These are phyloP conservation scores for Coelopa pilipes DNA, from an alignment of 2,888 invertebrate genomes.

Conservation along the genomic window DNA sequence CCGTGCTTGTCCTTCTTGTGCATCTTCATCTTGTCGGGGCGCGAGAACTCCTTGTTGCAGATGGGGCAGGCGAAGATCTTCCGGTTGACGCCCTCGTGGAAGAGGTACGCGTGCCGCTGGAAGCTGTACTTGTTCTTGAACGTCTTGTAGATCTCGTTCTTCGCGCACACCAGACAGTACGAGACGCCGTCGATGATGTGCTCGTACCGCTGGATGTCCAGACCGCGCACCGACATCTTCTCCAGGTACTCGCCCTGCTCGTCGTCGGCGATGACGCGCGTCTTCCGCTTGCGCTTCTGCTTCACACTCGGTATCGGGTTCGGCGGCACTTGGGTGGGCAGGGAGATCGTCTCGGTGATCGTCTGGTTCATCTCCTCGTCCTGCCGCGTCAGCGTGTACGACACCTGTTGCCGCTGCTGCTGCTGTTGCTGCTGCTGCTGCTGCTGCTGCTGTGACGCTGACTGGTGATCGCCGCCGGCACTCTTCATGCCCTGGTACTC, in stretches of 20 bases:
- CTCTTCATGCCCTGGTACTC: conserved; percentile 57
- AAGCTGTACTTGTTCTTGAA: conserved; percentile 65
- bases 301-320: conserved; percentile 48
- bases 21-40: conserved; percentile 65
- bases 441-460: conserved; percentile 45
- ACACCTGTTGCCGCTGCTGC: conserved; percentile 43
- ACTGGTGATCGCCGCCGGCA: too few relatives aligned
- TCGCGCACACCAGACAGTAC: conserved; percentile 63
- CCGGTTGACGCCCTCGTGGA: conserved; percentile 63
- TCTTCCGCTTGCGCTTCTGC: conserved; percentile 63
- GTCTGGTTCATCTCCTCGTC: conserved; percentile 46
- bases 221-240: conserved; percentile 64
- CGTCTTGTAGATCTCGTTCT: conserved; percentile 64
- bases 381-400: conserved; percentile 50
- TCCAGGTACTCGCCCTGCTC: conserved; percentile 65
- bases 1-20: conserved; percentile 65
- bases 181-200: conserved; percentile 64
- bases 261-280: conserved; percentile 61
- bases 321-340: conserved; percentile 38
- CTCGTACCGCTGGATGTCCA: conserved; percentile 64
- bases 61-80: conserved; percentile 64
- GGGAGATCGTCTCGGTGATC: conserved; percentile 44
- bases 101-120: conserved; percentile 63
- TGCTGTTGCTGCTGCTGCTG: conserved; percentile 41
- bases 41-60: conserved; percentile 64